Evolutionary conservation across 2,888 invertebrate genomes (phyloP).

Genomic region (Lamproptera curius): DNA sequence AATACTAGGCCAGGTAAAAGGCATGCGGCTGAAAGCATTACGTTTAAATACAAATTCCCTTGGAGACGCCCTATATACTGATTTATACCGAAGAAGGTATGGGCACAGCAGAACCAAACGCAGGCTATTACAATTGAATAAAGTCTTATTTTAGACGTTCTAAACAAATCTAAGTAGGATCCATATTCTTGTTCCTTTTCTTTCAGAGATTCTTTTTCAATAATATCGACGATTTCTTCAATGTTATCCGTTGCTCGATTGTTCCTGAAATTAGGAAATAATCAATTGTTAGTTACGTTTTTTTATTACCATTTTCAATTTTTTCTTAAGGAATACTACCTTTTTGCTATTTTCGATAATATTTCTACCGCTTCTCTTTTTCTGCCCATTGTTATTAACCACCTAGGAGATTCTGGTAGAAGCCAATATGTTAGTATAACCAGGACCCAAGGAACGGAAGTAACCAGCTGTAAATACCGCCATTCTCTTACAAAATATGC

Average conservation of each 20-base stretch:
- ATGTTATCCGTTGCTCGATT: constrained; percentile 52
- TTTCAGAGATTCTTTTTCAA: constrained; percentile 41
- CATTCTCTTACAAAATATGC: constrained; percentile 80
- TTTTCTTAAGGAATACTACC: constrained; percentile 36
- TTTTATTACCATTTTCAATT: no score
- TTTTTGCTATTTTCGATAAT: constrained; percentile 81
- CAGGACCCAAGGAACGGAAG: constrained; percentile 71
- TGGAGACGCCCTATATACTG: constrained; percentile 87
- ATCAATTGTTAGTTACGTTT: no score
- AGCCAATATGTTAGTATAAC: constrained; percentile 82
- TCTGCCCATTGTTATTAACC: constrained; percentile 84
- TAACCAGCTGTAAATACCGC: constrained; percentile 77
- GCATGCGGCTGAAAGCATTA: constrained; percentile 81
- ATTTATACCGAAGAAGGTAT: constrained; percentile 90
- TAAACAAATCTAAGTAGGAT: constrained; percentile 80
- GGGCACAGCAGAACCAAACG: constrained; percentile 88
- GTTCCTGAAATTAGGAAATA: constrained; percentile 50
- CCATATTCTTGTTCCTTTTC: constrained; percentile 41
- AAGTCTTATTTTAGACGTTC: constrained; percentile 81
- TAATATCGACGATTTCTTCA: constrained; percentile 50
- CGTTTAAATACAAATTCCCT: constrained; percentile 88
- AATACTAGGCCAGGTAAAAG: constrained; percentile 49
- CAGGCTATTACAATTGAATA: constrained; percentile 83
- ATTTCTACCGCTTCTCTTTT: constrained; percentile 79
- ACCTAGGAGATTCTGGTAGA: constrained; percentile 88